phyloP scores from a whole-genome alignment of 2,888 invertebrate genomes.

The Rhamphomyia laevipes region DNA sequence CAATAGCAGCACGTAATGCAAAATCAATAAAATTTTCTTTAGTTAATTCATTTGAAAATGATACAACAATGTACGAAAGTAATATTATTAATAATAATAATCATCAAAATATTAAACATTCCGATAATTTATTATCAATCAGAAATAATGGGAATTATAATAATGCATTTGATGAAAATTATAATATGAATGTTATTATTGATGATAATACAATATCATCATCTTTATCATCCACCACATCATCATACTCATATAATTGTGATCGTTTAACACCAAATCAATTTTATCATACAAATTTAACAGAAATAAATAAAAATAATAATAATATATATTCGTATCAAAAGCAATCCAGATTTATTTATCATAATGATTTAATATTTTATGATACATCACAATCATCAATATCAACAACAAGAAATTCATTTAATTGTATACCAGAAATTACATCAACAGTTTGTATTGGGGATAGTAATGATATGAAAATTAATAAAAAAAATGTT shows the following conservation, averaged over 20 bases:
- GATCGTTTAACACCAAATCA: background rate
- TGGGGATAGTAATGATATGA: too few relatives aligned
- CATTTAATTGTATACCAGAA: too few relatives aligned
- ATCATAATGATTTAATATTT: too few relatives aligned
- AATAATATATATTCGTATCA: background rate
- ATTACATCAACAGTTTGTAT: too few relatives aligned
- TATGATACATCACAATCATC: background rate
- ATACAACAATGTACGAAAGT: slow-evolving; percentile 6
- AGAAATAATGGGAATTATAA: too few relatives aligned
- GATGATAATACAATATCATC: background rate
- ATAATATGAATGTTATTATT: too few relatives aligned
- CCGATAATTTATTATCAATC: too few relatives aligned
- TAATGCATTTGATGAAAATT: background rate
- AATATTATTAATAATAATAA: background rate
- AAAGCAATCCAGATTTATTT: background rate
- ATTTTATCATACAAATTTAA: too few relatives aligned
- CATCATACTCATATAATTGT: background rate
- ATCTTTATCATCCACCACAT: background rate
- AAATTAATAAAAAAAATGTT: too few relatives aligned
- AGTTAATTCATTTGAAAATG: slow-evolving; percentile 3
- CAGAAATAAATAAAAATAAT: too few relatives aligned
- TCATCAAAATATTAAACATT: too few relatives aligned
- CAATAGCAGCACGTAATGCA: slow-evolving; percentile 6
- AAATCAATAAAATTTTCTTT: slow-evolving; percentile 3
- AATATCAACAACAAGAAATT: background rate